Conservation (phyloP, 2,888 invertebrate species). For the Eremobia ochroleuca region DNA sequence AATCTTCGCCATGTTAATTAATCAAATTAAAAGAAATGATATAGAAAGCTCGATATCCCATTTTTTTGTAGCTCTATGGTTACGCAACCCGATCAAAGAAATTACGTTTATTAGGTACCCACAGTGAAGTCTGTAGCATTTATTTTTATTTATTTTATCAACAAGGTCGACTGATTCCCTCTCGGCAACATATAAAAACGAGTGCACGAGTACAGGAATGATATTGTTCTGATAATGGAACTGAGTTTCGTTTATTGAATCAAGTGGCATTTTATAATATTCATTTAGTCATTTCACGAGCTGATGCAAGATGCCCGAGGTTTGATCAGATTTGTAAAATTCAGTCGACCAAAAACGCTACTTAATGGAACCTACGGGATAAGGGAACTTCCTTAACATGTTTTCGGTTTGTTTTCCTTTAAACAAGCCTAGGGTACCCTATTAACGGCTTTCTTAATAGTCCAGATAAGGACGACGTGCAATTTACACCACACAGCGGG, state of each 20-base stretch:
- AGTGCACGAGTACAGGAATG: slow-evolving; percentile 11
- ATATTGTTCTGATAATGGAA: slow-evolving; percentile 17
- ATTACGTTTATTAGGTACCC: not conserved
- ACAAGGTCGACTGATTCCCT: slow-evolving; percentile 11
- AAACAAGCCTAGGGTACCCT: not conserved
- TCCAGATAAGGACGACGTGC: slow-evolving; percentile 34
- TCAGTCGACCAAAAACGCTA: not conserved
- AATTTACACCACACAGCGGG: slow-evolving; percentile 50
- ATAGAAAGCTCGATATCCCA: slow-evolving; percentile 43
- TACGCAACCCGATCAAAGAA: slow-evolving; percentile 22
- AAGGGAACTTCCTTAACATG: not conserved
- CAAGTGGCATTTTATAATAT: slow-evolving; percentile 11
- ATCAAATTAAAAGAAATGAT: slow-evolving; percentile 15
- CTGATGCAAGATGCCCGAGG: not conserved
- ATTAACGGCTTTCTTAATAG: slow-evolving; percentile 8
- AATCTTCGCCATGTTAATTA: slow-evolving; percentile 10
- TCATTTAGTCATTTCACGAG: not conserved
- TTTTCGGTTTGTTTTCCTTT: not conserved
- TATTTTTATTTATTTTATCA: slow-evolving; percentile 27
- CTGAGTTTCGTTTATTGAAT: slow-evolving; percentile 21
- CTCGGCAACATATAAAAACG: slow-evolving; percentile 16
- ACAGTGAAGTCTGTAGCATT: not conserved
- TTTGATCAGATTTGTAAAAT: not conserved
- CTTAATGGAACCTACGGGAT: not conserved
- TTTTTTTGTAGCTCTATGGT: slow-evolving; percentile 7